phyloP scores from a whole-genome alignment of 2,888 invertebrate genomes.

The Gryllus longicercus region DNA sequence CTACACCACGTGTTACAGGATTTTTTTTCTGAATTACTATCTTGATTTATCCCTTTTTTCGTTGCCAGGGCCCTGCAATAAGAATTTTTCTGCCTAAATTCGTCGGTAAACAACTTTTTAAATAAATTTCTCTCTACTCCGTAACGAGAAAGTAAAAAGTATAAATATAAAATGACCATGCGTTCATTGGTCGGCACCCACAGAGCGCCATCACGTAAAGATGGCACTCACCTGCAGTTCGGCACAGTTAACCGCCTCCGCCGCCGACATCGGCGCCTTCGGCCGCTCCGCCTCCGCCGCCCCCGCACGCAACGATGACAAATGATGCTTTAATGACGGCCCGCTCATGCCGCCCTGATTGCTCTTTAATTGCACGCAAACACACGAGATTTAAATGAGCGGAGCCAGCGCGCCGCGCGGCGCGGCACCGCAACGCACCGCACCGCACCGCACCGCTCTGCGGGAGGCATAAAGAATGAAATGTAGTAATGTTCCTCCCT shows the following conservation, averaged over 20 bases:
- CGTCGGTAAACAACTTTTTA: too few relatives aligned
- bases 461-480: background rate
- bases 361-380: slow-evolving; percentile 17
- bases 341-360: background rate
- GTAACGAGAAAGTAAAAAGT: too few relatives aligned
- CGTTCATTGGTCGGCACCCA: too few relatives aligned
- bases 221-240: too few relatives aligned
- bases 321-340: slow-evolving; percentile 1
- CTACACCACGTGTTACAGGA: too few relatives aligned
- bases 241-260: background rate
- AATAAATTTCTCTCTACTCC: too few relatives aligned
- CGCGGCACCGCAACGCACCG: background rate
- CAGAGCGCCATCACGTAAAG: too few relatives aligned
- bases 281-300: background rate
- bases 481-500: background rate
- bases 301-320: background rate
- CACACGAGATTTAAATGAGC: slow-evolving; percentile 17
- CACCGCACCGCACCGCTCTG: background rate
- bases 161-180: too few relatives aligned
- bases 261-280: background rate
- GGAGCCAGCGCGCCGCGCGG: background rate
- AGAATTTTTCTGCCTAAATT: too few relatives aligned
- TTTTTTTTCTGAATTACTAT: too few relatives aligned
- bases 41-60: too few relatives aligned
- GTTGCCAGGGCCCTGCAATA: too few relatives aligned